Conservation (phyloP, 1,140 invertebrate species). For the Plectrocnemia conspersa region DNA sequence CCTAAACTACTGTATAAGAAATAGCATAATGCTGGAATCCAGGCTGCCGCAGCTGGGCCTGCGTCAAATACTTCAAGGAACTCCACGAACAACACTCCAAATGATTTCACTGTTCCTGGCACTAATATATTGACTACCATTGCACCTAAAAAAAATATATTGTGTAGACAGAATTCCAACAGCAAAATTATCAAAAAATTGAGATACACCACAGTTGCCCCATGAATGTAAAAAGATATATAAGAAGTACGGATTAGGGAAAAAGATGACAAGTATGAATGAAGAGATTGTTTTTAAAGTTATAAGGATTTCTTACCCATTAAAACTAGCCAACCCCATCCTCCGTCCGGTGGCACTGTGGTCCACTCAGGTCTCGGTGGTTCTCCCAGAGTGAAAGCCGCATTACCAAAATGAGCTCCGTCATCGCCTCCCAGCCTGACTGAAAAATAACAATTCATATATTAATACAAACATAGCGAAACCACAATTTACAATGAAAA, state of each 20-base stretch:
- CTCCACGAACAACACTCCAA: slow-evolving; percentile 77
- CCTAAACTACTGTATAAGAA: slow-evolving; percentile 82
- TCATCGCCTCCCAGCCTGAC: slow-evolving; percentile 22
- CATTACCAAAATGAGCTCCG: slow-evolving; percentile 20
- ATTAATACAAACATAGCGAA: background rate
- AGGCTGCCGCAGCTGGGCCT: slow-evolving; percentile 66
- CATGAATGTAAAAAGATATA: no score
- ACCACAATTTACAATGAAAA: background rate
- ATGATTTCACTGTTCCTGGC: slow-evolving; percentile 82
- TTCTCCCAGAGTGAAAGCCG: slow-evolving; percentile 46
- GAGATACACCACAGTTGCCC: no score
- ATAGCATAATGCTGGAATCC: slow-evolving; percentile 79
- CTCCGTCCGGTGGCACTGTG: slow-evolving; percentile 61
- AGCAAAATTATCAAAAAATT: no score
- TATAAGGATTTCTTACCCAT: slow-evolving; percentile 55
- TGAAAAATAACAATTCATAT: slow-evolving; percentile 14
- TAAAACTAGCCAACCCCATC: slow-evolving; percentile 81
- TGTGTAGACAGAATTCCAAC: background rate
- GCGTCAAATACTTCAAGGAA: slow-evolving; percentile 72
- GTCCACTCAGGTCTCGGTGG: slow-evolving; percentile 49
- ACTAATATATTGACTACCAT: slow-evolving; percentile 78
- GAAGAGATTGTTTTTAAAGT: no score
- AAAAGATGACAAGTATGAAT: no score
- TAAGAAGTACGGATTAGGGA: no score
- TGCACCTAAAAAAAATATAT: slow-evolving; percentile 47